A percentile compares a stretch with the other conserved stretches of the same genome.
Evolutionary conservation across 2,888 invertebrate species (phyloP).

Genomic region (Rhogogaster chlorosoma): DNA sequence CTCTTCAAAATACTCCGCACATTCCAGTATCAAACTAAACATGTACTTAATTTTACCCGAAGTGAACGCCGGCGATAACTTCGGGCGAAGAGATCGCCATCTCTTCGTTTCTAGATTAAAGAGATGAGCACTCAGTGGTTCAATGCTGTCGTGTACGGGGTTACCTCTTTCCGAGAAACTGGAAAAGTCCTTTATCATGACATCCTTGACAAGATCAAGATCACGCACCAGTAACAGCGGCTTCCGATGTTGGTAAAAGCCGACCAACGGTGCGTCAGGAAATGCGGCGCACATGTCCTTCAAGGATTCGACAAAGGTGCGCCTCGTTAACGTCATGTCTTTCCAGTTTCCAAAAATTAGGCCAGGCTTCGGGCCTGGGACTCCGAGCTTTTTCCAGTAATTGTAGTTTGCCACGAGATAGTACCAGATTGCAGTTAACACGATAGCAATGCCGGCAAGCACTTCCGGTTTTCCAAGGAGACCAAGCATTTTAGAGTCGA

Average conservation of each 20-base stretch:
- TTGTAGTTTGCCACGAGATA: conserved; percentile 73
- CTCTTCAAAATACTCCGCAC: conserved; percentile 70
- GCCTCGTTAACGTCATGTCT: conserved; percentile 67
- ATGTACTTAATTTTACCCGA: conserved; percentile 79
- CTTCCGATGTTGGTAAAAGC: conserved; percentile 58
- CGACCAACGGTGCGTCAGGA: conserved; percentile 56
- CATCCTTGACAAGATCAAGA: conserved; percentile 64
- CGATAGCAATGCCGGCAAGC: conserved; percentile 52
- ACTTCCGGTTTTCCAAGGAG: conserved; percentile 51
- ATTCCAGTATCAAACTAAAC: conserved; percentile 75
- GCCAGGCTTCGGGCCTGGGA: conserved; percentile 73
- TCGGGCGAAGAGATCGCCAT: conserved; percentile 77
- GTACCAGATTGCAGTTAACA: conserved; percentile 64
- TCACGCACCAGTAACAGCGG: conserved; percentile 64
- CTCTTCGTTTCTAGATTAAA: conserved; percentile 72
- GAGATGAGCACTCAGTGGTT: conserved; percentile 73
- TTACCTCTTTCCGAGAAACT: conserved; percentile 62
- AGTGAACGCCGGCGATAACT: conserved; percentile 78
- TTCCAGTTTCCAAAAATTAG: conserved; percentile 77
- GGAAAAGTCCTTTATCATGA: conserved; percentile 65
- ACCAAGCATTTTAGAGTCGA: neutral
- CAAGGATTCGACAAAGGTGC: conserved; percentile 71
- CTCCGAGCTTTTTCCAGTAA: conserved; percentile 76
- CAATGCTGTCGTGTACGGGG: conserved; percentile 59
- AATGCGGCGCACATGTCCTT: conserved; percentile 68